Percentiles rank a stretch among this genome's conserved stretches.
phyloP scores from a whole-genome alignment of 2,113 vertebrate species.

The Candoia aspera region DNA sequence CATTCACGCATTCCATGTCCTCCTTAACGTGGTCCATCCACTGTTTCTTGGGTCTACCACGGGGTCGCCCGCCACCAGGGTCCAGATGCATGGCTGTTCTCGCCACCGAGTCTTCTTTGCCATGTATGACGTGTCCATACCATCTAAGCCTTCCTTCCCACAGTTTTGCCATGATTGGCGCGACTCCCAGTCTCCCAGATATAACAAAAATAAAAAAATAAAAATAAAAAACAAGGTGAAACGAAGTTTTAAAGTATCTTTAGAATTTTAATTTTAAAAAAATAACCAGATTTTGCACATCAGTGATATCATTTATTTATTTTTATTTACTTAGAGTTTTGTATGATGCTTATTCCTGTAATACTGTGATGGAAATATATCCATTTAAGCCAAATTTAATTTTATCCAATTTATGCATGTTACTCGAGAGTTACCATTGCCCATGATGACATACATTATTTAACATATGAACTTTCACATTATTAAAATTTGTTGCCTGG shows the following conservation, averaged over 20 bases:
- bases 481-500: neutral
- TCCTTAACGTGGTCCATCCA: no score
- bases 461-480: neutral
- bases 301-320: neutral
- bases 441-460: neutral
- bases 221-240: neutral
- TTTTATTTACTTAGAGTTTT: neutral
- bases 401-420: neutral
- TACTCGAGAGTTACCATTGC: neutral
- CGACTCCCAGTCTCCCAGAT: no score
- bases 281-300: neutral
- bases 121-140: no score
- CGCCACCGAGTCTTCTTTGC: no score
- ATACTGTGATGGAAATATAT: neutral
- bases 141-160: no score
- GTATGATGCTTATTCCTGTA: neutral
- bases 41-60: no score
- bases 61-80: no score
- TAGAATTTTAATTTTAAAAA: neutral
- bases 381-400: neutral
- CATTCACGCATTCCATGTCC: no score
- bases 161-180: no score
- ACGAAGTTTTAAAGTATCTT: neutral
- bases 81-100: no score
- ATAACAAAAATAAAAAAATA: neutral